Conservation (phyloP, 1,140 invertebrate species). For the Heliconius himera region DNA sequence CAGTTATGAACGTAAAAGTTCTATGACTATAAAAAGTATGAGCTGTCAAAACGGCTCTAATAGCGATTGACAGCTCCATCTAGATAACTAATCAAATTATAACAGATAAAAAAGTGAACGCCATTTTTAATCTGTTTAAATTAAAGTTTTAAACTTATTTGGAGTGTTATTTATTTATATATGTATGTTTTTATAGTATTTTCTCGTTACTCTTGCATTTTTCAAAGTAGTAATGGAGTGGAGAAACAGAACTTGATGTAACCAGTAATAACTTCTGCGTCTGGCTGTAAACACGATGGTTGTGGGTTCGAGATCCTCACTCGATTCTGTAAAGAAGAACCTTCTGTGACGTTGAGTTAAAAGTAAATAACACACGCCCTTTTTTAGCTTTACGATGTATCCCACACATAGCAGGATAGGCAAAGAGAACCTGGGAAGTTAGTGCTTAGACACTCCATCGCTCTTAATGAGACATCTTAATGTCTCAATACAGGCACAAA, state of each 20-base stretch:
- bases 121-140: not conserved
- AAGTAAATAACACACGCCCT: no score
- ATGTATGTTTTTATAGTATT: not conserved
- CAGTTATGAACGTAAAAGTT: not conserved
- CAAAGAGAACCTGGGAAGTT: not conserved
- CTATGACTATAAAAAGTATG: not conserved
- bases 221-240: no score
- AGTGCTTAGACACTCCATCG: not conserved
- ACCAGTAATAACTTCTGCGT: no score
- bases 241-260: no score
- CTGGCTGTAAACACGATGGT: no score
- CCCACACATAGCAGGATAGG: not conserved
- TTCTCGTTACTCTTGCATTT: not conserved
- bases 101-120: conserved; percentile 38
- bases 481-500: no score
- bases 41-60: conserved; percentile 58
- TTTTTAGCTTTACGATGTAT: not conserved
- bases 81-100: conserved; percentile 71
- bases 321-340: not conserved
- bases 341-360: not conserved
- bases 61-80: conserved; percentile 65
- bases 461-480: no score
- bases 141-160: not conserved
- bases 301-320: no score
- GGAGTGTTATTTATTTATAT: not conserved